These are phyloP conservation scores for Drosophila repletoides DNA, from an alignment of 1,140 invertebrate species.

Conservation along the genomic window DNA sequence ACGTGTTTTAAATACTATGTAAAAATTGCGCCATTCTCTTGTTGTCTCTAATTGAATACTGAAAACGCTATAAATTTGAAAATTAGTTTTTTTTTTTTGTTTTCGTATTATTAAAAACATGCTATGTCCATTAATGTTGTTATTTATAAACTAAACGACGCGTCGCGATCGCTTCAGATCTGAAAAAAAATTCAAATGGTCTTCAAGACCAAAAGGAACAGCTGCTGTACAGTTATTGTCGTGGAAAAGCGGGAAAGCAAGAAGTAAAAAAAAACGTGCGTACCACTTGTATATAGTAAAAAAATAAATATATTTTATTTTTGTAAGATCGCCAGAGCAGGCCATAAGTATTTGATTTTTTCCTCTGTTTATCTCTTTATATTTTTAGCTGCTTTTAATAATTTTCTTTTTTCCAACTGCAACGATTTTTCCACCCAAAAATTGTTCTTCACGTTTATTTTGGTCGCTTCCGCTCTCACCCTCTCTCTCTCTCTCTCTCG, in stretches of 20 bases:
- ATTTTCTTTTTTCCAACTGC: slow-evolving; percentile 31
- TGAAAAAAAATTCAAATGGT: slow-evolving; percentile 3
- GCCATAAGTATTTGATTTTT: not conserved
- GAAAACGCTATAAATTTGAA: not conserved
- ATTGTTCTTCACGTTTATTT: slow-evolving; percentile 63
- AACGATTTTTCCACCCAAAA: slow-evolving; percentile 33
- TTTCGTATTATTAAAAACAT: slow-evolving; percentile 1
- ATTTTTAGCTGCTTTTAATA: slow-evolving; percentile 58
- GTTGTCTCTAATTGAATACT: not conserved
- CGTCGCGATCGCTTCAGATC: not conserved
- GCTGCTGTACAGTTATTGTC: slow-evolving; percentile 2
- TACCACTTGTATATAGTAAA: slow-evolving; percentile 10
- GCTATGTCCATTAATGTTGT: slow-evolving; percentile 7
- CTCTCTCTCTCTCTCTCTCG: slow-evolving; percentile 1
- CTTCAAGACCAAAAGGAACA: not conserved
- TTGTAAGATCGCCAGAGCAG: not conserved
- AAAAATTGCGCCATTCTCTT: slow-evolving; percentile 9
- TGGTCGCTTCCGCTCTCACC: slow-evolving; percentile 4
- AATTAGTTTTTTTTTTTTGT: not conserved
- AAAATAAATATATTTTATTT: slow-evolving; percentile 6
- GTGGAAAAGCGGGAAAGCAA: slow-evolving; percentile 13
- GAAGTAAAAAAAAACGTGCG: slow-evolving; percentile 17
- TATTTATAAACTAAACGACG: slow-evolving; percentile 23
- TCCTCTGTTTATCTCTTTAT: slow-evolving; percentile 4
- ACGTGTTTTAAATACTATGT: slow-evolving; percentile 5